Percentiles rank a stretch among this genome's conserved stretches.
These are phyloP conservation scores for human (Homo sapiens) DNA, from an alignment of 2,113 vertebrate species.

Conservation along the genomic window GRCh38 chr5:141941001-141941500, in stretches of 20 bases:
- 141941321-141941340: slow-evolving; percentile 30
- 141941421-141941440: neutral
- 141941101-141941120: neutral
- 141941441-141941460: neutral
- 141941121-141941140: neutral
- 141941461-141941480: slow-evolving; percentile 32
- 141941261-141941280: neutral
- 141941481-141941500: neutral
- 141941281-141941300: neutral
- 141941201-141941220: neutral
- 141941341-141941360: neutral
- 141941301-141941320: neutral
- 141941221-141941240: neutral
- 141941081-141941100: neutral
- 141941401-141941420: neutral
- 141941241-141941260: neutral
- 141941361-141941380: neutral
- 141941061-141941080: neutral
- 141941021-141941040: neutral
- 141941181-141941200: neutral
- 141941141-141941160: neutral
- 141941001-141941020: neutral
- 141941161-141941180: neutral
- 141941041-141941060: neutral
- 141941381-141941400: neutral